Conservation (phyloP, 2,113 vertebrate species). For the Grallaria varia region DNA sequence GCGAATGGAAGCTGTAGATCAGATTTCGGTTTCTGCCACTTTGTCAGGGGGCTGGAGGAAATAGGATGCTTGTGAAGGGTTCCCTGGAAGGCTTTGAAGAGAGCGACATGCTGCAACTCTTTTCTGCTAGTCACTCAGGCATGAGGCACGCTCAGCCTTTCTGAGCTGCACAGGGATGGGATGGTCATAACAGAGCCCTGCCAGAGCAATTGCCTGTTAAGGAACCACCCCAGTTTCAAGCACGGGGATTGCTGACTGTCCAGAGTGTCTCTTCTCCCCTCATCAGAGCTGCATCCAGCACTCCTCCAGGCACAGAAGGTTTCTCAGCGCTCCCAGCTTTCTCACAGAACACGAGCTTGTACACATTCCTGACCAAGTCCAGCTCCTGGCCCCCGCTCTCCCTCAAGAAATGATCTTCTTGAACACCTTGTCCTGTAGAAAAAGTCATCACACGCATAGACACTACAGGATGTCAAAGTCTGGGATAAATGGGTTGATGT, state of each 20-base stretch:
- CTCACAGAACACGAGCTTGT: not conserved
- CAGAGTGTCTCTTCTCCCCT: not conserved
- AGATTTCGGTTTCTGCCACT: not conserved
- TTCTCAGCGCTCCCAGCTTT: not conserved
- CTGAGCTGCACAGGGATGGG: not conserved
- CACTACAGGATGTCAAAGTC: not conserved
- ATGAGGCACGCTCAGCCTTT: not conserved
- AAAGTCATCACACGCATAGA: not conserved
- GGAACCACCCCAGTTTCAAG: not conserved
- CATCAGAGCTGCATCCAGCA: not conserved
- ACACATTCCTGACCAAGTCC: not conserved
- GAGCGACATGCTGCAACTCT: not conserved
- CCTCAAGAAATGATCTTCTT: not conserved
- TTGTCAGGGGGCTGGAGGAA: not conserved
- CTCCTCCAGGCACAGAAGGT: not conserved
- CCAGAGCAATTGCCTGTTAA: not conserved
- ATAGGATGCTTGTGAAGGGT: not conserved
- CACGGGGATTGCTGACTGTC: not conserved
- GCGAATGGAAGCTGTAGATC: not conserved
- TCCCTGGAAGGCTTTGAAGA: slow-evolving; percentile 20
- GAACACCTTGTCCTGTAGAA: not conserved
- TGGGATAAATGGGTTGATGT: not conserved
- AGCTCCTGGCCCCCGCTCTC: not conserved
- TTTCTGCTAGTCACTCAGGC: not conserved
- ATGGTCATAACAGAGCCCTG: not conserved